A percentile compares a stretch with the other conserved stretches of the same genome.
Conservation (phyloP, 2,113 vertebrate species). For the Rhodinocichla rosea region DNA sequence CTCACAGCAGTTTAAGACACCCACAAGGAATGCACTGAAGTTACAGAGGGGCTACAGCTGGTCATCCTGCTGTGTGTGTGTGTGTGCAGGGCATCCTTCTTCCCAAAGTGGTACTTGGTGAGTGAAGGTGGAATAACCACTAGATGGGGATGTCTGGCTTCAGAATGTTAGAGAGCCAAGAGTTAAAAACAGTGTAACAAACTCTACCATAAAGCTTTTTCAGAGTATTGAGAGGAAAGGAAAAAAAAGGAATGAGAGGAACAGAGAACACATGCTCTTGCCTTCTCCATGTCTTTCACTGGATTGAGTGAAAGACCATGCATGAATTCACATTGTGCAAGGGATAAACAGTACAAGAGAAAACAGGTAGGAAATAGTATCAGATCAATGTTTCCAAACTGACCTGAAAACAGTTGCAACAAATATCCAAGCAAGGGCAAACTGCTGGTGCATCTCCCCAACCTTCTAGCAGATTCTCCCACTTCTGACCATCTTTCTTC, state of each 20-base stretch:
- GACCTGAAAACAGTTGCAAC: not conserved
- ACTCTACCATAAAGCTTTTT: not conserved
- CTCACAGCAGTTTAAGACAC: not conserved
- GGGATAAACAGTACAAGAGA: not conserved
- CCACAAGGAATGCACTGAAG: not conserved
- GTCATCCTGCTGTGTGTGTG: not conserved
- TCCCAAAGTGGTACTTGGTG: too few relatives aligned
- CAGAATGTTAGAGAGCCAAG: not conserved
- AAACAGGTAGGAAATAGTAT: not conserved
- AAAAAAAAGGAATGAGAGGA: too few relatives aligned
- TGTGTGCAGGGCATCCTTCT: not conserved
- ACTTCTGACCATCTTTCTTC: not conserved
- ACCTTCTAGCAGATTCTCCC: not conserved
- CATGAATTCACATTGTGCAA: not conserved
- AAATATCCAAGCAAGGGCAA: not conserved
- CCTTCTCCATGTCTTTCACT: not conserved
- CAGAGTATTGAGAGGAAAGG: not conserved
- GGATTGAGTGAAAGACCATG: not conserved
- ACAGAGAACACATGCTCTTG: not conserved
- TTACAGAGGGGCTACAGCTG: not conserved
- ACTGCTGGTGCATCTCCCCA: not conserved
- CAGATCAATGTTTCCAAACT: not conserved
- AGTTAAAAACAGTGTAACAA: not conserved
- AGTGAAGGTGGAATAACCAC: constrained; percentile 10
- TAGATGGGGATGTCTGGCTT: constrained; percentile 67